A percentile compares a stretch with the other conserved stretches of the same genome.
These are phyloP conservation scores for Tenthredo livida DNA, from an alignment of 2,888 invertebrate genomes.

Conservation along the genomic window DNA sequence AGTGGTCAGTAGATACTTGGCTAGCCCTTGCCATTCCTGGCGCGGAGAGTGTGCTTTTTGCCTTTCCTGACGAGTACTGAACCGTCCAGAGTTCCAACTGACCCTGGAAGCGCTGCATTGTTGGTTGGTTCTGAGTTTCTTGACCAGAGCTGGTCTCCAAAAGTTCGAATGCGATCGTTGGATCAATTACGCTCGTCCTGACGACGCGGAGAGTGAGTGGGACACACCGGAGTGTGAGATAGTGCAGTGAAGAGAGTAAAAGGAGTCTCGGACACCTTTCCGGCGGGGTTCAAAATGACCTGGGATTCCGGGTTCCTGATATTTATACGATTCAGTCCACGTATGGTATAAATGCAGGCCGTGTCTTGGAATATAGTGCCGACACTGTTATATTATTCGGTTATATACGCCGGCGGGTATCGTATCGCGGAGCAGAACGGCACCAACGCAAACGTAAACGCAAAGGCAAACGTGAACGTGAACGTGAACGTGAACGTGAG, in stretches of 20 bases:
- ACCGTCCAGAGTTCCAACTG: neutral
- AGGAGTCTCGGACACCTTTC: neutral
- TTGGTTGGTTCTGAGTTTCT: neutral
- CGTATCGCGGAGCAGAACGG: neutral
- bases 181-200: neutral
- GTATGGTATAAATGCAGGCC: constrained; percentile 50
- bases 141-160: neutral
- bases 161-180: neutral
- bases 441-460: neutral
- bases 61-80: neutral
- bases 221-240: neutral
- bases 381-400: constrained; percentile 67
- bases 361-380: constrained; percentile 48
- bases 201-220: neutral
- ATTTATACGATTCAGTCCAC: constrained; percentile 47
- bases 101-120: neutral
- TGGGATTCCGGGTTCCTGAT: constrained; percentile 20
- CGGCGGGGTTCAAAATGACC: neutral
- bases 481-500: neutral
- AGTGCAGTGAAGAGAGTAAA: neutral
- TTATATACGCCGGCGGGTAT: constrained; percentile 59
- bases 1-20: neutral
- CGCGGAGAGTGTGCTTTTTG: neutral
- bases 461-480: neutral
- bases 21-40: neutral